phyloP scores from a whole-genome alignment of 1,140 invertebrate species.

The Marisa cornuarietis region DNA sequence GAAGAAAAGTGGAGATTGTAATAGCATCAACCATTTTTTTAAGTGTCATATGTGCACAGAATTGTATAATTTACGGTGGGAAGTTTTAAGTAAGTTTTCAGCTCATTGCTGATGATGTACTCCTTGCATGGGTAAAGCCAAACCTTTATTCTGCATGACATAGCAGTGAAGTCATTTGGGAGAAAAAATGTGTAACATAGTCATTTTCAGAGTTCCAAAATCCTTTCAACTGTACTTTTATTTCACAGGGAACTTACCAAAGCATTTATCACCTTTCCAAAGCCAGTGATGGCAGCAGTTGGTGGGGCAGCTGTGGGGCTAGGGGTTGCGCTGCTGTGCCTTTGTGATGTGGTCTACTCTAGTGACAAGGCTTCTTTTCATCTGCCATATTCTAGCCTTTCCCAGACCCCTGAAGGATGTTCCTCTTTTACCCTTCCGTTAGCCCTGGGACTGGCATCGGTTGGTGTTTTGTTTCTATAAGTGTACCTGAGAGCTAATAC shows the following conservation, averaged over 20 bases:
- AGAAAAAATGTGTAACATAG: too few species aligned
- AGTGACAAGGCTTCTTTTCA: slow-evolving; percentile 83
- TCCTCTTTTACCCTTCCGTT: slow-evolving; percentile 84
- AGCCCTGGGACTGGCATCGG: slow-evolving; percentile 81
- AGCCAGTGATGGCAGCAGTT: slow-evolving; percentile 87
- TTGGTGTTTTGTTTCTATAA: slow-evolving; percentile 55
- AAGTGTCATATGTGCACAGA: too few species aligned
- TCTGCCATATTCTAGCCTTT: slow-evolving; percentile 84
- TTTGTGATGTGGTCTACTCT: slow-evolving; percentile 92
- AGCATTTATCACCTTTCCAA: slow-evolving; percentile 87
- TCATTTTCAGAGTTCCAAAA: too few species aligned
- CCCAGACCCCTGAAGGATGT: slow-evolving; percentile 83
- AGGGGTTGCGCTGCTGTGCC: slow-evolving; percentile 79
- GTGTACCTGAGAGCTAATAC: not conserved
- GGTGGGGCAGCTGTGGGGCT: slow-evolving; percentile 94
- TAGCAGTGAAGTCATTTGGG: too few species aligned
- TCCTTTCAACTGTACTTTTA: not conserved
- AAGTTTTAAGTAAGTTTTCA: too few species aligned
- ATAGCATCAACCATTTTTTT: too few species aligned
- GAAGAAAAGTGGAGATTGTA: too few species aligned
- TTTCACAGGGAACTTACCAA: slow-evolving; percentile 74
- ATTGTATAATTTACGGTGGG: too few species aligned
- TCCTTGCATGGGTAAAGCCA: too few species aligned
- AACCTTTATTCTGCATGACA: too few species aligned
- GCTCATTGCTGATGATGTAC: too few species aligned